Percentiles rank a stretch among this genome's conserved stretches.
Evolutionary conservation across 2,888 invertebrate species (phyloP).

Genomic region (Matsumyia berberina): DNA sequence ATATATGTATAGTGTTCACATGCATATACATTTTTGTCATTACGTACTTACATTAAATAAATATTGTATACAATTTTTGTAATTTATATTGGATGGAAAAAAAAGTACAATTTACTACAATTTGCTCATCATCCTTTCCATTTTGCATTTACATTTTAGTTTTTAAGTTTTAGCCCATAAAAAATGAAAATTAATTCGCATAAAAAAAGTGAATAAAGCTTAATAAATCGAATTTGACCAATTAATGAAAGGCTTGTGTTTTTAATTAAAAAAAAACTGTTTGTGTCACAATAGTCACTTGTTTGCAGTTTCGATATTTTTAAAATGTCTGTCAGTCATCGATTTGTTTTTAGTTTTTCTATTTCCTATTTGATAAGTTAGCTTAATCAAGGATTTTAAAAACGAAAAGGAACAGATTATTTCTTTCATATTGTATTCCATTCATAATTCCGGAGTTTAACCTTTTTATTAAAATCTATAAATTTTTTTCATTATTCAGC

Average conservation of each 20-base stretch:
- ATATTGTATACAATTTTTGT: slow-evolving; percentile 36
- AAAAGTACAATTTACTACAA: slow-evolving; percentile 14
- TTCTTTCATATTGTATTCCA: too few species aligned
- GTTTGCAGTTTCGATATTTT: too few species aligned
- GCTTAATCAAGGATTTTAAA: too few species aligned
- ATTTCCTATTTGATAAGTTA: too few species aligned
- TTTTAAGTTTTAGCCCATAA: slow-evolving; percentile 36
- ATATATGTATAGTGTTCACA: neutral
- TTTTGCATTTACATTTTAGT: slow-evolving; percentile 40
- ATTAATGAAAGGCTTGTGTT: neutral
- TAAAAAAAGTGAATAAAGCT: slow-evolving; percentile 3
- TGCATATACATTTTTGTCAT: neutral
- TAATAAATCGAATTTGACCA: slow-evolving; percentile 41
- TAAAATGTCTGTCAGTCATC: too few species aligned
- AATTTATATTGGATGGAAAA: slow-evolving; percentile 23
- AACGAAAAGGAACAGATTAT: too few species aligned
- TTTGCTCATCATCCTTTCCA: slow-evolving; percentile 33
- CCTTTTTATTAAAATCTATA: too few species aligned
- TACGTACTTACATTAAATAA: slow-evolving; percentile 2
- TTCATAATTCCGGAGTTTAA: too few species aligned
- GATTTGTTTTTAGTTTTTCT: too few species aligned
- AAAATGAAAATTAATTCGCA: slow-evolving; percentile 33
- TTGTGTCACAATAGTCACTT: too few species aligned
- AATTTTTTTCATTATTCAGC: too few species aligned
- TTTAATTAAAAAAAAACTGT: too few species aligned